phyloP scores from a whole-genome alignment of 1,140 invertebrate genomes.

The Leguminivora glycinivorella region DNA sequence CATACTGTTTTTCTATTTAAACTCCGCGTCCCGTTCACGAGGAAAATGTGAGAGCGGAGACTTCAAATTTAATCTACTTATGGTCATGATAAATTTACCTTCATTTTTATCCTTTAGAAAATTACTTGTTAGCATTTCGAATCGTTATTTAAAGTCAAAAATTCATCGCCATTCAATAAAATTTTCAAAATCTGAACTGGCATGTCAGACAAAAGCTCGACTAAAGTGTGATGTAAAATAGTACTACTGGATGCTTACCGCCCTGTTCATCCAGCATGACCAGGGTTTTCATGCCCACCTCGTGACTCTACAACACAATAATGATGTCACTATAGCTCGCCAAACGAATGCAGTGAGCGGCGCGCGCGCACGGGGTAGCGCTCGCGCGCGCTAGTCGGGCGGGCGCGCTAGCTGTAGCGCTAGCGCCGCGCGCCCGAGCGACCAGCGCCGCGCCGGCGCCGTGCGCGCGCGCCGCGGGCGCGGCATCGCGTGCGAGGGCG shows the following conservation, averaged over 20 bases:
- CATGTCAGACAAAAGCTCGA: conserved; percentile 72
- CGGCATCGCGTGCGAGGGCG: conserved; percentile 37
- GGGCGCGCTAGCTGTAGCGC: background rate
- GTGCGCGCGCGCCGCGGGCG: conserved; percentile 16
- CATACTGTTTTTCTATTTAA: conserved; percentile 40
- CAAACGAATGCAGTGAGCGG: conserved; percentile 66
- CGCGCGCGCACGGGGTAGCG: conserved; percentile 41
- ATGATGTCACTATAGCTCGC: conserved; percentile 79
- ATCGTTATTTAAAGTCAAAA: conserved; percentile 57
- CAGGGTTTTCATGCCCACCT: conserved; percentile 96
- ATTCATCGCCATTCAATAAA: conserved; percentile 63
- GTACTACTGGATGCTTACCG: conserved; percentile 88
- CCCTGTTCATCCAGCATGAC: conserved; percentile 97
- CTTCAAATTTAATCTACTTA: conserved; percentile 50
- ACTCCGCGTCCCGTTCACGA: conserved; percentile 51
- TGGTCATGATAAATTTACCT: conserved; percentile 69
- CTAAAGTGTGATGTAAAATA: conserved; percentile 75
- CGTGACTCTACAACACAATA: conserved; percentile 92
- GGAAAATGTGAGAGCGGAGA: conserved; percentile 43
- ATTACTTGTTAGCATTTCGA: conserved; percentile 69
- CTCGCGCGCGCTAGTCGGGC: conserved; percentile 30
- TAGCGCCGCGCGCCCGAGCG: conserved; percentile 11
- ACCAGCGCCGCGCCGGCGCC: background rate
- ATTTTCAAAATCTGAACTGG: conserved; percentile 66
- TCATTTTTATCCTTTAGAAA: conserved; percentile 65